Evolutionary conservation across 2,797 vertebrate genomes (phyloP), one percentile per base, ranked within the genome.

Genomic region (Hydrolagus colliei): DNA sequence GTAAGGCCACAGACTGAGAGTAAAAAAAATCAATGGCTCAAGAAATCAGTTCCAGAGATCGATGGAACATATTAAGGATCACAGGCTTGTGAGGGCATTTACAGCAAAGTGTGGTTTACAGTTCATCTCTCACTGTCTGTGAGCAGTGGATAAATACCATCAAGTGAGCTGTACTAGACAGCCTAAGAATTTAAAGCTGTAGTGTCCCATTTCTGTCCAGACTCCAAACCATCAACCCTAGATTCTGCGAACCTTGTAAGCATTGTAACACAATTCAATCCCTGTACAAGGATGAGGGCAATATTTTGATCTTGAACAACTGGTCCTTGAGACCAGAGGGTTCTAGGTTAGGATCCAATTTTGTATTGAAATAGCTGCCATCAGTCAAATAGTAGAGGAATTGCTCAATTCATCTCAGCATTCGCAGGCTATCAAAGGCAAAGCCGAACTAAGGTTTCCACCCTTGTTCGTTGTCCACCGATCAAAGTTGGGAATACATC

Each of bases 1-100:
- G 92, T 92, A 93, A 93, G 91, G 90, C 93, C 92, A 93, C 91
- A 93, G 91, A 92, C 93, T 92, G 91, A 93, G 92, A 92, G 91
- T 88, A 88, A 92, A 87, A 93, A 94, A 89, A 95, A 95, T 94
- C 93, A 92, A 94, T 94, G 90, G 89, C 89, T 93, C 91, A 89
- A 93, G 91, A 93, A 94, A 91, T 88, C 90, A 92, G 89, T 89
- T 88, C 92, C 91, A 89, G 90, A 86, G 92, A 94, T 94, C 93
- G 92, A 95, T 94, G 93, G 93, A 93, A 94, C 89, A 93, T 92
- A 94, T 94, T 93, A 93, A 91, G 90, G 88, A 90, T 92, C 89
- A 87, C 90, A 91, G 89, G 89, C 86, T 87, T 88, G 90, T 88
- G 74, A 89, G 86, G 90, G 88, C 87, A 89, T 89, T 93, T 92